A percentile compares a stretch with the other conserved stretches of the same genome.
phyloP scores from a whole-genome alignment of 2,888 invertebrate species.

The Ellobium chinense region DNA sequence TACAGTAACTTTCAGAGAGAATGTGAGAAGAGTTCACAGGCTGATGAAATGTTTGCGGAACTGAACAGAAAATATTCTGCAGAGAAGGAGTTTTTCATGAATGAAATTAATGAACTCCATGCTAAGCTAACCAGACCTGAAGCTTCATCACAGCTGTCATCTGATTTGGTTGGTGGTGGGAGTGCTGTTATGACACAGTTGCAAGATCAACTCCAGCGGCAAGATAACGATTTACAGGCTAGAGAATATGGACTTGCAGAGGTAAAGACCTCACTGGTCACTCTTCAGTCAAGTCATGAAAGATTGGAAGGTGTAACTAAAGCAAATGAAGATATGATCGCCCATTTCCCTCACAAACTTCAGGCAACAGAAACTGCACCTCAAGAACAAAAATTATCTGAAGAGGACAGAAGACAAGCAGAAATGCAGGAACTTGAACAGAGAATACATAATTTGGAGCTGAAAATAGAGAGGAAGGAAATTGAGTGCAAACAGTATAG shows the following conservation, averaged over 20 bases:
- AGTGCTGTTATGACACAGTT: not conserved
- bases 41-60: not conserved
- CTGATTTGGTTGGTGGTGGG: not conserved
- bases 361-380: slow-evolving; percentile 4
- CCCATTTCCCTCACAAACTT: slow-evolving; percentile 19
- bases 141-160: not conserved
- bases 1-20: slow-evolving; percentile 41
- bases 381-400: not conserved
- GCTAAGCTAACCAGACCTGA: not conserved
- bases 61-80: not conserved
- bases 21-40: not conserved
- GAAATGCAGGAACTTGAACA: slow-evolving; percentile 21
- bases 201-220: not conserved
- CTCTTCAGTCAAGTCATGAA: not conserved
- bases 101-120: slow-evolving; percentile 27
- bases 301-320: not conserved
- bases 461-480: slow-evolving; percentile 21
- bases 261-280: not conserved
- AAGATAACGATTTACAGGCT: not conserved
- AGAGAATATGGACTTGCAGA: not conserved
- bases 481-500: slow-evolving; percentile 24
- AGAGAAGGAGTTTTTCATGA: slow-evolving; percentile 16
- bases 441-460: not conserved
- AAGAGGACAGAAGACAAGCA: not conserved
- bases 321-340: not conserved